phyloP scores from a whole-genome alignment of 2,888 invertebrate genomes.

The Andrena flavipes region DNA sequence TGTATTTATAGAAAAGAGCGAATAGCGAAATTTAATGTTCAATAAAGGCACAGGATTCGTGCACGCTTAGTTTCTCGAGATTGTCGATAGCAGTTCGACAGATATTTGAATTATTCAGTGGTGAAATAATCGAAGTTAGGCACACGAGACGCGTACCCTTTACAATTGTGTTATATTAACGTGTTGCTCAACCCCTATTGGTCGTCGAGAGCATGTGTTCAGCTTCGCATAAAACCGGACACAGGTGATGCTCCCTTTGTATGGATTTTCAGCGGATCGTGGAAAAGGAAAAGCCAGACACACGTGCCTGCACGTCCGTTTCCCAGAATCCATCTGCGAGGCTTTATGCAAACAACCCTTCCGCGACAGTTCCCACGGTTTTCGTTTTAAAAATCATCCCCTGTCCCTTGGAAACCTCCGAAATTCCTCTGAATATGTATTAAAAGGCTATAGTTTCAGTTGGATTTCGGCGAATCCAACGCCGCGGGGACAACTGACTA shows the following conservation, averaged over 20 bases:
- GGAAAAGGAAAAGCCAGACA: slow-evolving; percentile 40
- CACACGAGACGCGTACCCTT: no score
- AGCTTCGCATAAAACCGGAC: slow-evolving; percentile 24
- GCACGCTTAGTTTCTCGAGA: no score
- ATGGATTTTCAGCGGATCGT: slow-evolving; percentile 19
- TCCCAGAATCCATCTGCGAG: slow-evolving; percentile 57
- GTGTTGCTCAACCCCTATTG: slow-evolving; percentile 17
- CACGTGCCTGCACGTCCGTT: slow-evolving; percentile 17
- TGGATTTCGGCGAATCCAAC: not conserved
- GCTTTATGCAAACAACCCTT: slow-evolving; percentile 58
- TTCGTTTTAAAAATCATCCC: slow-evolving; percentile 31
- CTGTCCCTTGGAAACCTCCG: not conserved
- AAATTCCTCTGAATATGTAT: not conserved
- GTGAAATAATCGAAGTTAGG: not conserved
- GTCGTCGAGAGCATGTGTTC: not conserved
- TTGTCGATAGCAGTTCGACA: no score
- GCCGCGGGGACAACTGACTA: not conserved
- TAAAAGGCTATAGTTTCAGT: not conserved
- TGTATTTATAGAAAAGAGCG: no score
- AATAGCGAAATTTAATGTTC: no score
- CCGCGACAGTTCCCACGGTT: slow-evolving; percentile 56
- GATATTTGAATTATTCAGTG: not conserved
- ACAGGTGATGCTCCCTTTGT: slow-evolving; percentile 53
- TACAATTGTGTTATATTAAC: not conserved
- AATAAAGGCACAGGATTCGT: no score